Evolutionary conservation across 2,888 invertebrate genomes (phyloP).

Genomic region (Campoletis raptor): DNA sequence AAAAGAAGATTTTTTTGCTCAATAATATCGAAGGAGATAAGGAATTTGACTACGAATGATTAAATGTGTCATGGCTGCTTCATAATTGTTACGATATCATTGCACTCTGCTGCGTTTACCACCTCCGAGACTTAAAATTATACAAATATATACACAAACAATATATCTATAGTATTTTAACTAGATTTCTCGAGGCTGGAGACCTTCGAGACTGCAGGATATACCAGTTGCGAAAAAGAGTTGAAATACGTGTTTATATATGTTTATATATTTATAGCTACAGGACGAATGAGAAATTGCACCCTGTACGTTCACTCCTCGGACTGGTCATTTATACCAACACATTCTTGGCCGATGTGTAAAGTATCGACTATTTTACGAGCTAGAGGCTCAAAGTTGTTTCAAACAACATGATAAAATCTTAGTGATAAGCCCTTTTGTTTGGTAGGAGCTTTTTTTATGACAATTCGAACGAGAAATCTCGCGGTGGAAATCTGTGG

Average conservation of each 20-base stretch:
- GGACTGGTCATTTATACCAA: conserved; percentile 30
- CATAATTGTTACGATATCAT: conserved; percentile 52
- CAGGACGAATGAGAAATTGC: conserved; percentile 53
- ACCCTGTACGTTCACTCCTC: conserved; percentile 58
- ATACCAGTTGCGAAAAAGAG: conserved; percentile 57
- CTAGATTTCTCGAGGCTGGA: conserved; percentile 48
- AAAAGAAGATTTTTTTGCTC: not conserved
- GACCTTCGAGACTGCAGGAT: conserved; percentile 56
- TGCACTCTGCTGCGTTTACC: conserved; percentile 35
- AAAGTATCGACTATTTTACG: not conserved
- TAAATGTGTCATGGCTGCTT: conserved; percentile 61
- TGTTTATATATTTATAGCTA: conserved; percentile 22
- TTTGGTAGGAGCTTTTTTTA: conserved; percentile 1
- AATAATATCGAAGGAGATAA: conserved; percentile 16
- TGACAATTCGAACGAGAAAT: conserved; percentile 17
- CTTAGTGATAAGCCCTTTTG: not conserved
- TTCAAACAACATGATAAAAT: not conserved
- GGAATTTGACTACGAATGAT: conserved; percentile 31
- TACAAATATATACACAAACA: conserved; percentile 1
- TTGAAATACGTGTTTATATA: conserved; percentile 14
- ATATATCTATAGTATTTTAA: not conserved
- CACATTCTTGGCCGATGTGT: conserved; percentile 12
- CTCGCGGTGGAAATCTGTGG: conserved; percentile 29
- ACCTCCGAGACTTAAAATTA: conserved; percentile 37
- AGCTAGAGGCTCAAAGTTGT: not conserved